Base-by-base conservation (phyloP, 1,140 invertebrate genomes). In the Diprion similis region DNA sequence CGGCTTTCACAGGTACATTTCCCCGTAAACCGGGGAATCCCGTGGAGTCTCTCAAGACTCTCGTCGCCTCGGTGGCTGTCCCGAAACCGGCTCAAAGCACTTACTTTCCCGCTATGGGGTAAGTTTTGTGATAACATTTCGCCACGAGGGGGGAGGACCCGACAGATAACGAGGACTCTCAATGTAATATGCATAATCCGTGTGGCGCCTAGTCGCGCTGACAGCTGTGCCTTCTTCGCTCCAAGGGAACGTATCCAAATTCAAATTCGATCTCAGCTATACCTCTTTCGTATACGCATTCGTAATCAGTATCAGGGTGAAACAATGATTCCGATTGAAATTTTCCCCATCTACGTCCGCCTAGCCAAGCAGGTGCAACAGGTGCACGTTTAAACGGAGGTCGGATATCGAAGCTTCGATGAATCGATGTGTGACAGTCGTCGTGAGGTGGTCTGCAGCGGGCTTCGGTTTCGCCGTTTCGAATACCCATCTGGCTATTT, bases 111-210 rank as follows among this genome's bases (percentile, higher is more conserved):
- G 80, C 78, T 81, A 84, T 78, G 80, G 82, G 81, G 84, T 82
- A 85, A 85, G 82, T 85, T 84, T 85, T 82, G 82, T 84, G 83
- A 85, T 84, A 82, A 82, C 81, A 76, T 79, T 78, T 72, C 69
- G 70, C 78, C 76, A 79, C 76, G 77, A 77, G 81, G 78, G 81
- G 83, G 83, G 83, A 79, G 72, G 71, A 76, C 81, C 79, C n/a
- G 11, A 1, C 51, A 59, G 51, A 59, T 59, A 59, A 59, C 51
- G 51, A 19, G 65, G 48, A 77, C 77, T 79, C 77, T 81, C 80
- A 81, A 80, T 80, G 82, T 81, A 85, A 85, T 85, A 85, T 85
- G 81, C 82, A 85, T 85, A 85, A 85, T 85, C 80, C 82, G 84
- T 85, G 84, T 82, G 78, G 74, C 79, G 15, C 51, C 51, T 59